These are phyloP conservation scores for Agrotis clavis DNA, from an alignment of 2,888 invertebrate genomes.

Conservation along the genomic window DNA sequence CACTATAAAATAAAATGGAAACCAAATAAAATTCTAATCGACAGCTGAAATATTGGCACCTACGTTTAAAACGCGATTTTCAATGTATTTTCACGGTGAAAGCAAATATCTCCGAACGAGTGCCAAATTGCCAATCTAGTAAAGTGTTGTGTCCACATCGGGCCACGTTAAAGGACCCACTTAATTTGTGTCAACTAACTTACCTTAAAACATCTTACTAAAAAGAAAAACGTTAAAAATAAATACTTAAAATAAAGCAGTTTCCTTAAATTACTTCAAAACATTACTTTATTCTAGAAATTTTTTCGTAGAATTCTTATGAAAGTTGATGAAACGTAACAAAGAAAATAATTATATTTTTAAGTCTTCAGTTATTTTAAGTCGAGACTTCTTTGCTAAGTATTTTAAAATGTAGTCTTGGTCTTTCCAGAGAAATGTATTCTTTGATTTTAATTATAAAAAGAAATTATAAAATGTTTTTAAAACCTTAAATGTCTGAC, in stretches of 20 bases:
- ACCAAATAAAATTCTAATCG: constrained; percentile 18
- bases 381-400: not conserved
- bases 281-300: constrained; percentile 8
- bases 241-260: constrained; percentile 13
- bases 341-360: constrained; percentile 21
- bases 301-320: constrained; percentile 15
- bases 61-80: constrained; percentile 48
- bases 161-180: constrained; percentile 66
- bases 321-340: constrained; percentile 18
- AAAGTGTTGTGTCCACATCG: constrained; percentile 80
- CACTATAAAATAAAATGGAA: not conserved
- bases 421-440: not conserved
- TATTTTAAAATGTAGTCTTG: constrained; percentile 6
- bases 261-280: constrained; percentile 36
- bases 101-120: constrained; percentile 70
- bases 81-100: constrained; percentile 66
- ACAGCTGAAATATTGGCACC: constrained; percentile 26
- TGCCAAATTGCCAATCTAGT: constrained; percentile 87
- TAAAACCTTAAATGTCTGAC: not conserved
- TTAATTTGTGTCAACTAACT: constrained; percentile 69
- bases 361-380: constrained; percentile 4
- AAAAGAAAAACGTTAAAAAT: constrained; percentile 30
- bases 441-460: not conserved
- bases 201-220: constrained; percentile 54
- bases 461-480: not conserved